Evolutionary conservation across 2,113 vertebrate genomes (phyloP).

Genomic region (Bos javanicus): DNA sequence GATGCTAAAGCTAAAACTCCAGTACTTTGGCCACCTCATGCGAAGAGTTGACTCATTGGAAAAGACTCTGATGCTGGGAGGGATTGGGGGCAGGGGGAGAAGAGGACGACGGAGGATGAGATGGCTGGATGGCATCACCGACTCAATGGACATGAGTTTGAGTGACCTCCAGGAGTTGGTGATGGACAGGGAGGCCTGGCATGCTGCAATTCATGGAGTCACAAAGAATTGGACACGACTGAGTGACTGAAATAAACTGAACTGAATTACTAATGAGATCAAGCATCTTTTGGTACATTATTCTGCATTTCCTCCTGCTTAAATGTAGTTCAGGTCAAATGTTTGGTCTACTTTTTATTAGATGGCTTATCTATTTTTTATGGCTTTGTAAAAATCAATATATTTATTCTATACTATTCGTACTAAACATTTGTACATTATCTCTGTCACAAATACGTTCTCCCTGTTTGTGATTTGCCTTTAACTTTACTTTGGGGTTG

Average conservation of each 20-base stretch:
- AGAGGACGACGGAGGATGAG: too few relatives aligned
- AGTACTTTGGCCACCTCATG: too few relatives aligned
- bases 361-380: background rate
- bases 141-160: rapidly evolving
- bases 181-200: too few relatives aligned
- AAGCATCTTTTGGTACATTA: background rate
- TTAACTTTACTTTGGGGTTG: background rate
- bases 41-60: rapidly evolving
- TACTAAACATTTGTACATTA: background rate
- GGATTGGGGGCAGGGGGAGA: too few relatives aligned
- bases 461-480: background rate
- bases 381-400: background rate
- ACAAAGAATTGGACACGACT: rapidly evolving
- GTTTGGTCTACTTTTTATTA: background rate
- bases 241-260: too few relatives aligned
- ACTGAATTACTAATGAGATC: background rate
- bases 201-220: rapidly evolving
- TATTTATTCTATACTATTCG: background rate
- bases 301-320: background rate
- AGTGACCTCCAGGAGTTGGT: too few relatives aligned
- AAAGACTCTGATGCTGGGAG: too few relatives aligned
- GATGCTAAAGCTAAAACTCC: too few relatives aligned
- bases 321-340: background rate
- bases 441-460: background rate
- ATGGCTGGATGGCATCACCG: too few relatives aligned